phyloP scores from a whole-genome alignment of 2,113 vertebrate genomes.

The Corythaeola cristata region DNA sequence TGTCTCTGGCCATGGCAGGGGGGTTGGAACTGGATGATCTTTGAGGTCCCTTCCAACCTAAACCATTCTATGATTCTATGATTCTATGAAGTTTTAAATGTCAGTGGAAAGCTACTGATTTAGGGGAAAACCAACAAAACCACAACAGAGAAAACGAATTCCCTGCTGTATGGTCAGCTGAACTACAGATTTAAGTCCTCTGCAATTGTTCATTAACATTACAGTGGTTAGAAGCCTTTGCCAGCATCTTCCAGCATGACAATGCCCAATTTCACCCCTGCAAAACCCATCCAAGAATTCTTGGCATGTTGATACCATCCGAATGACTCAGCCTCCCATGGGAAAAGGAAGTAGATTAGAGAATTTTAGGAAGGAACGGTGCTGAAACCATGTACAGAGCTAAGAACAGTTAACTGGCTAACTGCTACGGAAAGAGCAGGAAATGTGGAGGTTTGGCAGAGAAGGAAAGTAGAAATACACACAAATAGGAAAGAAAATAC shows the following conservation, averaged over 20 bases:
- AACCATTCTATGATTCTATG: too few relatives aligned
- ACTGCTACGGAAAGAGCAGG: neutral
- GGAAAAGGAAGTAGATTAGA: neutral
- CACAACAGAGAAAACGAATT: neutral
- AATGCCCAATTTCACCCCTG: neutral
- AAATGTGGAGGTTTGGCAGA: neutral
- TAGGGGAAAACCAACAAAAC: neutral
- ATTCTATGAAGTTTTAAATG: neutral
- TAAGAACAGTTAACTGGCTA: neutral
- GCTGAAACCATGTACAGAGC: neutral
- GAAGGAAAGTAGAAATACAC: neutral
- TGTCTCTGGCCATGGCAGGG: too few relatives aligned
- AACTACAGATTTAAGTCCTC: neutral
- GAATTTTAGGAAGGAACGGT: neutral
- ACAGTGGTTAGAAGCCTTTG: accelerated
- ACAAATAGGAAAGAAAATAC: neutral
- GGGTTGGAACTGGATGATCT: too few relatives aligned
- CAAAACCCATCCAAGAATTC: slow-evolving; percentile 20
- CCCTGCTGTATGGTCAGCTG: neutral
- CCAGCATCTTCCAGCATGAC: neutral
- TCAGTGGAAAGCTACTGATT: neutral
- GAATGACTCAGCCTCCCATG: neutral
- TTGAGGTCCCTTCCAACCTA: too few relatives aligned
- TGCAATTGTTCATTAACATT: neutral
- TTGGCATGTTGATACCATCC: neutral